Conservation (phyloP, 1,140 invertebrate species). For the Brachionus calyciflorus region DNA sequence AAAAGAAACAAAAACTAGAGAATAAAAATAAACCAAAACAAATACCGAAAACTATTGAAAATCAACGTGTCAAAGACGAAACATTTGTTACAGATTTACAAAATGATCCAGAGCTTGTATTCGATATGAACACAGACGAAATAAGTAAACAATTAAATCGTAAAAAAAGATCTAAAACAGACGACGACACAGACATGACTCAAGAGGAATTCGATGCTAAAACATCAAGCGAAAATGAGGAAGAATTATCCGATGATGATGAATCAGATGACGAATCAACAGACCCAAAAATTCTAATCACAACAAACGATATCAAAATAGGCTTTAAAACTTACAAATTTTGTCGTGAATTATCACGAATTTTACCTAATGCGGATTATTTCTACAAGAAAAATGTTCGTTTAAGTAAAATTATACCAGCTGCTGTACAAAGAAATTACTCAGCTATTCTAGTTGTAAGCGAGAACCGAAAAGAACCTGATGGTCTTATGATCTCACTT, state of each 20-base stretch:
- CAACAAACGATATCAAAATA: constrained; percentile 83
- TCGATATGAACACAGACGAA: constrained; percentile 34
- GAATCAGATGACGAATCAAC: constrained; percentile 76
- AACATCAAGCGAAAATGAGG: constrained; percentile 53
- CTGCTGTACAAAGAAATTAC: constrained; percentile 63
- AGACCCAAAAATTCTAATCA: constrained; percentile 89
- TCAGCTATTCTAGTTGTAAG: background rate
- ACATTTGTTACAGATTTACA: constrained; percentile 71
- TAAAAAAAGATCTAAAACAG: too few species aligned
- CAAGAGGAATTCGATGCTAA: constrained; percentile 20
- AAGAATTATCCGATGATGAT: constrained; percentile 80
- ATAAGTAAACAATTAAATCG: constrained; percentile 46
- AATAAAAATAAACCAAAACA: constrained; percentile 65
- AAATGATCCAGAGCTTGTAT: constrained; percentile 72
- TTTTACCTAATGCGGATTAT: constrained; percentile 83
- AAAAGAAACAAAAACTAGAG: constrained; percentile 52
- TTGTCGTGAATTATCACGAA: constrained; percentile 79
- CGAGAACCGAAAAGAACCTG: constrained; percentile 56
- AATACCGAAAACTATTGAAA: constrained; percentile 86
- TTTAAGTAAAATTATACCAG: constrained; percentile 80
- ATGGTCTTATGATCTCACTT: constrained; percentile 80
- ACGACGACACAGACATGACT: background rate
- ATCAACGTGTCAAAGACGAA: constrained; percentile 81
- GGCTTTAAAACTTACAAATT: constrained; percentile 82
- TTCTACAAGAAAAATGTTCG: constrained; percentile 76